Percentiles rank a stretch among this genome's conserved stretches.
These are phyloP conservation scores for Pterocles gutturalis DNA, from an alignment of 2,113 vertebrate genomes.

Conservation along the genomic window DNA sequence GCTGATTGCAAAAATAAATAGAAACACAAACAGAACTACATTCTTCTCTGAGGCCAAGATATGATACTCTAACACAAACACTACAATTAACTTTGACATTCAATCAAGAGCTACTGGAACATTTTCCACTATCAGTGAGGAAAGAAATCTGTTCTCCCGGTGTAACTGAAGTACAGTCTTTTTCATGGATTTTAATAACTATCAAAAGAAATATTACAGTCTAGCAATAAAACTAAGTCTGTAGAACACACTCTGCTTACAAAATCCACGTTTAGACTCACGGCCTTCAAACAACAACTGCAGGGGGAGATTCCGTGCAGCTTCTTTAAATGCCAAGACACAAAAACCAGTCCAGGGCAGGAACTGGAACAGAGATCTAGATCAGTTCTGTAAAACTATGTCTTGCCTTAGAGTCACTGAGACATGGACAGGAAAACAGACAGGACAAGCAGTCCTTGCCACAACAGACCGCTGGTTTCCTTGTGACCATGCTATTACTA, in stretches of 20 bases:
- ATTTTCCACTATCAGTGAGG: not conserved
- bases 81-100: not conserved
- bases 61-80: not conserved
- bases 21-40: not conserved
- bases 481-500: not conserved
- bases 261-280: not conserved
- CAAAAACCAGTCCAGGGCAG: not conserved
- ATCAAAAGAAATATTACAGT: not conserved
- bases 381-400: not conserved
- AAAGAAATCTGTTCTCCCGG: not conserved
- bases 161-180: not conserved
- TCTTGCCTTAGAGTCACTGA: not conserved
- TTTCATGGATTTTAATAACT: not conserved
- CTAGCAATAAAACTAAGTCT: not conserved
- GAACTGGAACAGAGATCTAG: not conserved
- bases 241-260: not conserved
- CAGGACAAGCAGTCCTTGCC: not conserved
- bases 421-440: not conserved
- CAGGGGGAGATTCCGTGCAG: not conserved
- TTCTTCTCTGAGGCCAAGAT: not conserved
- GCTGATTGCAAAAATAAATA: not conserved
- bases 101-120: not conserved
- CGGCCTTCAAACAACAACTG: not conserved
- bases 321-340: not conserved
- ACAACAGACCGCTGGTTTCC: fast-evolving